Evolutionary conservation across 2,888 invertebrate species (phyloP).

Genomic region (Cephonodes hylas): DNA sequence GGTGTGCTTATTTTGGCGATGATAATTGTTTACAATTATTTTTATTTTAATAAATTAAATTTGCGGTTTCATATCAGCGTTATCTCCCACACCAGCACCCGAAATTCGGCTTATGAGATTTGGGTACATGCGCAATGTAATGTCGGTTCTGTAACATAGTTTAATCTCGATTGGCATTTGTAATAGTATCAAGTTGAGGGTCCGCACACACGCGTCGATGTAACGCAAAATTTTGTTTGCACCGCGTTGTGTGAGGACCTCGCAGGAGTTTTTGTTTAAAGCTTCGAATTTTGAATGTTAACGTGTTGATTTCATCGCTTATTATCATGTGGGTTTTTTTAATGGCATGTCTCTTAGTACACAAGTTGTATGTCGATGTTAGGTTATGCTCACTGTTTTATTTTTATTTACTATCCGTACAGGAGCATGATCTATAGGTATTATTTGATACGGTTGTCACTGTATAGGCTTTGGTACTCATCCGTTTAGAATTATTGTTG

Average conservation of each 20-base stretch:
- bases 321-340: conserved; percentile 80
- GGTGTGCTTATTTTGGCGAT: no score
- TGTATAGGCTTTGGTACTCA: conserved; percentile 16
- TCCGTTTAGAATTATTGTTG: neutral
- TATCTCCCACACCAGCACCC: conserved; percentile 32
- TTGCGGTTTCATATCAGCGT: neutral
- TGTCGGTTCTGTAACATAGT: conserved; percentile 31
- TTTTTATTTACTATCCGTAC: conserved; percentile 24
- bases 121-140: conserved; percentile 29
- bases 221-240: neutral
- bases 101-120: conserved; percentile 27
- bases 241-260: conserved; percentile 34
- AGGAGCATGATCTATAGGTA: conserved; percentile 40
- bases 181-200: conserved; percentile 6
- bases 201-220: conserved; percentile 5
- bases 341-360: conserved; percentile 67
- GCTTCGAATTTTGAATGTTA: conserved; percentile 49
- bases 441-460: conserved; percentile 27
- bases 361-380: conserved; percentile 37
- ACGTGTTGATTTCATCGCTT: conserved; percentile 61
- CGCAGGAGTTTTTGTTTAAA: conserved; percentile 31
- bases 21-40: no score
- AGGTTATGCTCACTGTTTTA: conserved; percentile 54
- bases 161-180: conserved; percentile 18
- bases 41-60: no score